Percentiles rank a stretch among this genome's conserved stretches.
These are phyloP conservation scores for Euura saliciscinereae DNA, from an alignment of 1,140 invertebrate species.

Conservation along the genomic window DNA sequence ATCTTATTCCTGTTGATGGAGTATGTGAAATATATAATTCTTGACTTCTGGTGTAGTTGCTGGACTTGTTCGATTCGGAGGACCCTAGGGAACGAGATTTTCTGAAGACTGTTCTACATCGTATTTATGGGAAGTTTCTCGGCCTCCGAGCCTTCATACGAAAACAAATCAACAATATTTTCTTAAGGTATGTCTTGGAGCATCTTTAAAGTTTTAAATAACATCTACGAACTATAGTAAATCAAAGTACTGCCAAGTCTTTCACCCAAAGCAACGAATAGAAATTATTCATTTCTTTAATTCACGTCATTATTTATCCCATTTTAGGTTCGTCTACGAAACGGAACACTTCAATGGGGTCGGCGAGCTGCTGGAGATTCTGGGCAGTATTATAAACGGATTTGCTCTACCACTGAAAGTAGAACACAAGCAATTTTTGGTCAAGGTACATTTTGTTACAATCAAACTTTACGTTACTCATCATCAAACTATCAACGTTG, in stretches of 20 bases:
- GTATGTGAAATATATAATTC: background rate
- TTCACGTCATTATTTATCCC: constrained; percentile 26
- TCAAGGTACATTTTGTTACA: constrained; percentile 68
- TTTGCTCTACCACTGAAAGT: constrained; percentile 96
- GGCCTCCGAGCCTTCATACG: constrained; percentile 97
- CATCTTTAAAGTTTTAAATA: background rate
- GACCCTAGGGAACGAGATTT: constrained; percentile 99
- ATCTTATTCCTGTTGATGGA: background rate
- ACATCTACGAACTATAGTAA: background rate
- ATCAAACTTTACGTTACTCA: background rate
- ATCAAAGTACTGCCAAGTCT: background rate
- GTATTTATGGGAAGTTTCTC: constrained; percentile 99
- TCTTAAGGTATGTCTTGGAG: constrained; percentile 68
- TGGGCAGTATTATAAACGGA: constrained; percentile 99
- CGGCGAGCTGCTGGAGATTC: constrained; percentile 97
- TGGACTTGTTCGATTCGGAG: constrained; percentile 99
- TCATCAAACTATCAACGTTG: constrained; percentile 11
- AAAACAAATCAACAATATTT: constrained; percentile 99
- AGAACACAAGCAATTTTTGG: constrained; percentile 97
- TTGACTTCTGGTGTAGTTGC: constrained; percentile 70
- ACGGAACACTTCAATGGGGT: constrained; percentile 99
- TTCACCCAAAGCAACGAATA: constrained; percentile 12
- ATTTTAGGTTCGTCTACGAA: constrained; percentile 96
- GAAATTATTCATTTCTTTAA: constrained; percentile 13
- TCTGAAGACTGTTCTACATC: constrained; percentile 97